phyloP scores from a whole-genome alignment of 2,113 vertebrate genomes.

The Ptilonorhynchus violaceus region DNA sequence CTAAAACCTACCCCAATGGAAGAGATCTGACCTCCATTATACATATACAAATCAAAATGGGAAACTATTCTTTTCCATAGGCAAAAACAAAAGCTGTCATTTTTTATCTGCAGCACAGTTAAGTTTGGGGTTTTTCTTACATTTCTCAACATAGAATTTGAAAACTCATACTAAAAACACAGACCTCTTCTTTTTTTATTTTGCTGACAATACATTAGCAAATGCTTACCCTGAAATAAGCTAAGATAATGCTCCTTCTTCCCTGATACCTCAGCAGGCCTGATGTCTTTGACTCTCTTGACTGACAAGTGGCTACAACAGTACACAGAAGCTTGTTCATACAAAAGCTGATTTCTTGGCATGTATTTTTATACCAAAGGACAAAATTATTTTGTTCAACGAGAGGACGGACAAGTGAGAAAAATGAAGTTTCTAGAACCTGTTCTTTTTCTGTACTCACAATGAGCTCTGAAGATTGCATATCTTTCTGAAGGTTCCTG shows the following conservation, averaged over 20 bases:
- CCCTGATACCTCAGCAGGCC: not conserved
- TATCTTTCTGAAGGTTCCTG: not conserved
- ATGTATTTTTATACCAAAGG: not conserved
- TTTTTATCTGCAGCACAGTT: not conserved
- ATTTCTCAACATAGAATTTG: not conserved
- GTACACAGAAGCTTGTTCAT: not conserved
- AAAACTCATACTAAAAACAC: not conserved
- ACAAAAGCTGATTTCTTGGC: not conserved
- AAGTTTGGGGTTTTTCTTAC: not conserved
- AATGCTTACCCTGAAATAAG: not conserved
- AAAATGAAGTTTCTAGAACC: not conserved
- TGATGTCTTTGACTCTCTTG: rapidly evolving
- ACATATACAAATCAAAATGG: not conserved
- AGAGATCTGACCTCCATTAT: not conserved
- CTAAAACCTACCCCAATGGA: not conserved
- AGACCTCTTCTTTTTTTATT: not conserved
- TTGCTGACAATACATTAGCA: not conserved
- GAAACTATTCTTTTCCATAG: not conserved
- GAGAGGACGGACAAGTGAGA: not conserved
- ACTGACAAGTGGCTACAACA: not conserved
- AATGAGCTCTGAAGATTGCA: not conserved
- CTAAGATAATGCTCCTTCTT: not conserved
- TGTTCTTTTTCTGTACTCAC: not conserved
- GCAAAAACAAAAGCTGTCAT: not conserved
- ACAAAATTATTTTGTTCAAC: not conserved